These are phyloP conservation scores for Scopus umbretta DNA, from an alignment of 2,113 vertebrate species.

Conservation along the genomic window DNA sequence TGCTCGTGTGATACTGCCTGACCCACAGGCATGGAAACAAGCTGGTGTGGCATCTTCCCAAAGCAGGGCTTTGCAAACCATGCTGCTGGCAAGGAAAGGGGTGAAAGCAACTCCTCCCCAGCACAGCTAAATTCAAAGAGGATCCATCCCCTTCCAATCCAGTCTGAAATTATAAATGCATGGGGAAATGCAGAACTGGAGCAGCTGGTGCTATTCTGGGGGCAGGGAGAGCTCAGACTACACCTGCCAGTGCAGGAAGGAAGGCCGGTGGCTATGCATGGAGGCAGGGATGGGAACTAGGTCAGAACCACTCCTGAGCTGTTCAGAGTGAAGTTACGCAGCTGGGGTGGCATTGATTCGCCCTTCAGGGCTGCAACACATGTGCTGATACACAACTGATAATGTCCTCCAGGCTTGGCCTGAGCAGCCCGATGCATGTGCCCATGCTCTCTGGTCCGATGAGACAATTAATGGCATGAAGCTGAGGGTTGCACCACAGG, in stretches of 20 bases:
- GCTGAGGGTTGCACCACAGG: neutral
- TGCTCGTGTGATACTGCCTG: neutral
- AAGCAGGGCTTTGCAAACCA: neutral
- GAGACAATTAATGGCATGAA: neutral
- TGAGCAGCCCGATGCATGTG: neutral
- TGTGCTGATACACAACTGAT: neutral
- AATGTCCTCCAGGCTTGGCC: neutral
- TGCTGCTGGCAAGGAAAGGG: neutral
- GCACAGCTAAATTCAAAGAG: neutral
- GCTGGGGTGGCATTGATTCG: neutral
- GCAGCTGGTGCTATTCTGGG: neutral
- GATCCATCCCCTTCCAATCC: neutral
- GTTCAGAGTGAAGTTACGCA: neutral
- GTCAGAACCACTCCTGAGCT: neutral
- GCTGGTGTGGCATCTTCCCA: neutral
- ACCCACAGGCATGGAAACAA: neutral
- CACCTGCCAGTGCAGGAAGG: neutral
- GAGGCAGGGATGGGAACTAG: neutral
- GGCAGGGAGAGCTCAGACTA: neutral
- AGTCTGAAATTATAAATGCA: neutral
- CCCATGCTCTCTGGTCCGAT: neutral
- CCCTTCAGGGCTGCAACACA: neutral
- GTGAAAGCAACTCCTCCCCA: neutral
- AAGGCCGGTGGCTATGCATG: neutral
- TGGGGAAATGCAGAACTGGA: neutral